Conservation (phyloP, 2,888 invertebrate species). For the Fragum whitleyi region DNA sequence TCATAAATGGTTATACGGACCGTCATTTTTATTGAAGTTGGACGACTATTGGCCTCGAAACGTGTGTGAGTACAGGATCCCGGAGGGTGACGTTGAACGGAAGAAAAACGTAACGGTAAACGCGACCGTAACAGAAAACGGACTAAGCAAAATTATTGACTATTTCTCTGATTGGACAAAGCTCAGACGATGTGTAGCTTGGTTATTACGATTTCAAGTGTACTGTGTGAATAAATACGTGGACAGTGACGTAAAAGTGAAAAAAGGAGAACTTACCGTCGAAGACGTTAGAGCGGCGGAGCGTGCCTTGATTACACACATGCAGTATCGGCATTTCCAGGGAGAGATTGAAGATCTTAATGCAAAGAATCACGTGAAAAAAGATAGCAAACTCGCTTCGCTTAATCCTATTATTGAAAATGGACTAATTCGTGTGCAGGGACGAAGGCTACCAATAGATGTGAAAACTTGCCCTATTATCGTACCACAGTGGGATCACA, state of each 20-base stretch:
- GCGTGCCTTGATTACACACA: too few species aligned
- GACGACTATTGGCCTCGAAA: constrained; percentile 9
- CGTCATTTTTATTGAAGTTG: too few species aligned
- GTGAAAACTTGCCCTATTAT: constrained; percentile 22
- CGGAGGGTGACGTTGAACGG: too few species aligned
- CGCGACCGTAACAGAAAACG: too few species aligned
- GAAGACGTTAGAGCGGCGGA: background rate
- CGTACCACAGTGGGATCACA: constrained; percentile 29
- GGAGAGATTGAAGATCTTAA: too few species aligned
- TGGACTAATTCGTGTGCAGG: background rate
- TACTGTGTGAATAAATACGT: constrained; percentile 8
- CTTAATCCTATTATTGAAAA: constrained; percentile 5
- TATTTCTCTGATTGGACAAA: constrained; percentile 37
- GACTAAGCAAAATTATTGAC: too few species aligned
- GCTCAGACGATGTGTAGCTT: constrained; percentile 27
- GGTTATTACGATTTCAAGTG: constrained; percentile 26
- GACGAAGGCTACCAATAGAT: background rate
- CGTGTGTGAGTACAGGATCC: background rate
- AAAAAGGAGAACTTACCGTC: too few species aligned
- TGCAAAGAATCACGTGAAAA: background rate
- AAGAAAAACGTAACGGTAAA: too few species aligned
- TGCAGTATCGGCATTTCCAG: too few species aligned
- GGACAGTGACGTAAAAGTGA: background rate
- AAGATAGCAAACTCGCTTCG: too few species aligned
- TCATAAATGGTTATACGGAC: too few species aligned